Base-by-base conservation (phyloP, 1,140 invertebrate species). In the Drosophila azteca region DNA sequence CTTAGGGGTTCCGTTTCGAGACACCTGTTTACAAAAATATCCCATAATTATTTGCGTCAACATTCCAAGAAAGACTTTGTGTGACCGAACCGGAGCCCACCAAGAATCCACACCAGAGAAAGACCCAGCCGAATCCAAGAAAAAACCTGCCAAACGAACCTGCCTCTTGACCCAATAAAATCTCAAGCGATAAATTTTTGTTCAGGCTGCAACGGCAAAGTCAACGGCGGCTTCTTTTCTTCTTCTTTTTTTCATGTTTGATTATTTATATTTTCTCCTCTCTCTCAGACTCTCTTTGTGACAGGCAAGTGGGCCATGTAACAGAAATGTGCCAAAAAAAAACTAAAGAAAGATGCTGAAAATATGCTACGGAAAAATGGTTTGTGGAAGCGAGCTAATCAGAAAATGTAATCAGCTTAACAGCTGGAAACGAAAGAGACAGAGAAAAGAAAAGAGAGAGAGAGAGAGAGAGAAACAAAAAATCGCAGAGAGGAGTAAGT, bases 161-260 rank as follows among this genome's bases (percentile, higher is more conserved):
- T 79, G 79, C 75, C 79, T 63, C 75, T 79, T 82, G 79, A 82
- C 79, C 79, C 64, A 82, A 82, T 83, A 83, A 82, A 79, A 62
- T 67, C 60, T 55, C 55, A 69, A 67, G 60, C 57, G 69, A 82
- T 82, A 78, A 83, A 83, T 82, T 82, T 78, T 52, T 74, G 75
- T 66, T 63, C 60, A 54, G 60, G 26, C 60, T 54, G 60, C 50
- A 54, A 35, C 29, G 29, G 29, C 29, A 31, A 39, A 11, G 3
- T 1, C 13, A 22, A 2, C 13, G 39, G 65, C 77, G 53, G 72
- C 71, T 84, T 79, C 17, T 54, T 43, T 49, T 54, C 53, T 50
- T 15, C 26, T 29, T 59, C 49, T 45, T 13, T 4, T 39, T 13
- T 13, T 5, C 3, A 0, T 35, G 11, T 79, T 74, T 70, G 45